Base-by-base conservation (phyloP, 2,888 invertebrate genomes). In the Oscheius sp. region DNA sequence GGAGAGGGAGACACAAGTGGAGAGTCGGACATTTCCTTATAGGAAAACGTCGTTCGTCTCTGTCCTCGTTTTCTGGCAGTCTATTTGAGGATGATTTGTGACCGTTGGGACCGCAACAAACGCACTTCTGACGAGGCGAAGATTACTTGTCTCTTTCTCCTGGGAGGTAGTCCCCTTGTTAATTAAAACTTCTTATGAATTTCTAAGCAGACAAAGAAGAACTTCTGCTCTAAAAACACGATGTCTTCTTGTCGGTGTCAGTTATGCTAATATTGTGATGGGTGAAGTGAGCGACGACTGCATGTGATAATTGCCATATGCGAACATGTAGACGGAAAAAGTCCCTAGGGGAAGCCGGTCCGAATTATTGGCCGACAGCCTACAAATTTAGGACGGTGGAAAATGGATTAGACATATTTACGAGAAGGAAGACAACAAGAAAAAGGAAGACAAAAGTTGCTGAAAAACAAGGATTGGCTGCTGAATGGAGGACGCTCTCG, bases 301-400 rank as follows among this genome's bases (percentile, higher is more conserved):
- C 35, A 35, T 43, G 63, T 25, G 66, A 66, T 66, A 66, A 66
- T 66, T 66, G 66, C 66, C 52, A 66, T 61, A 61, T 59, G 59
- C 59, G 59, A 21, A 59, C 41, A 59, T 66, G 66, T 66, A 66
- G 66, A 66, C 66, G 66, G 66, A 49, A 45, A 21, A 49, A 49
- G 49, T n/a, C 66, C 66, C 49, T 12, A n/a, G 66, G 66, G 66
- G 49, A 25, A 23, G 23, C 27, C 52, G n/a, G 13, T 43, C 43
- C 61, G 61, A 61, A 61, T 61, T 61, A 61, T 49, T 27, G 49
- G 21, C 52, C 25, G 52, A 66, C 25, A n/a, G 18, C 66, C 41
- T 23, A 23, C 66, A 16, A 66, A 66, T 63, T 29, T 23, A 23
- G 16, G 25, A 58, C 27, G 35, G 27, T 49, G n/a, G 21, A 49